These are phyloP conservation scores for Drosophila koepferae DNA, from an alignment of 2,888 invertebrate species.

Conservation along the genomic window DNA sequence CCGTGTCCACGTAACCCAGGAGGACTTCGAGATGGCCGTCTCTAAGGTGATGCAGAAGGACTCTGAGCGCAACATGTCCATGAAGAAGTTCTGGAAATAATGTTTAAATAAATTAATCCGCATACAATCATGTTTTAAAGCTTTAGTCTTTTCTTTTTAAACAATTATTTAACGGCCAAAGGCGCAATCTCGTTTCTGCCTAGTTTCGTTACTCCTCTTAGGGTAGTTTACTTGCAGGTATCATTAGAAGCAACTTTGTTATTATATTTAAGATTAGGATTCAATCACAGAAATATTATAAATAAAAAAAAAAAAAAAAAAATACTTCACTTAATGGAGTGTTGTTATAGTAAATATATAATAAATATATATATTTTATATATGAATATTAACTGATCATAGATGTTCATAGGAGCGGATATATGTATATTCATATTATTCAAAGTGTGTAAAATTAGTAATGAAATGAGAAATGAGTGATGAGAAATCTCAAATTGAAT, in stretches of 20 bases:
- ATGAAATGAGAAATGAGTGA: too few relatives aligned
- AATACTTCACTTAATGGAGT: too few relatives aligned
- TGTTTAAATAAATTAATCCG: background rate
- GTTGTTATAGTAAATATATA: too few relatives aligned
- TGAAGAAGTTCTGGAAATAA: constrained; percentile 99
- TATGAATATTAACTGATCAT: too few relatives aligned
- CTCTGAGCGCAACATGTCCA: constrained; percentile 99
- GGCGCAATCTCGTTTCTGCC: background rate
- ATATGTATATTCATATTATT: too few relatives aligned
- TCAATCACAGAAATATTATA: background rate
- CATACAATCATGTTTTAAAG: background rate
- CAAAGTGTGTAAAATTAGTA: too few relatives aligned
- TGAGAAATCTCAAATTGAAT: too few relatives aligned
- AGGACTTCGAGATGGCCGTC: constrained; percentile 99
- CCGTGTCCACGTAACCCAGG: constrained; percentile 99
- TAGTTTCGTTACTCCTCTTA: background rate
- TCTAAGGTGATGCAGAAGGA: constrained; percentile 99
- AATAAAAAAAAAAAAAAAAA: too few relatives aligned
- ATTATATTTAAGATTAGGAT: background rate
- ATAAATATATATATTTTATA: too few relatives aligned
- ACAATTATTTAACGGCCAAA: background rate
- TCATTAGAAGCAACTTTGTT: background rate
- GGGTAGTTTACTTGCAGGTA: background rate
- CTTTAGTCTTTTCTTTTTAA: background rate
- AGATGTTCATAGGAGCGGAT: too few relatives aligned